Base-by-base conservation (phyloP, 2,113 vertebrate species). In the Callorhinus ursinus region DNA sequence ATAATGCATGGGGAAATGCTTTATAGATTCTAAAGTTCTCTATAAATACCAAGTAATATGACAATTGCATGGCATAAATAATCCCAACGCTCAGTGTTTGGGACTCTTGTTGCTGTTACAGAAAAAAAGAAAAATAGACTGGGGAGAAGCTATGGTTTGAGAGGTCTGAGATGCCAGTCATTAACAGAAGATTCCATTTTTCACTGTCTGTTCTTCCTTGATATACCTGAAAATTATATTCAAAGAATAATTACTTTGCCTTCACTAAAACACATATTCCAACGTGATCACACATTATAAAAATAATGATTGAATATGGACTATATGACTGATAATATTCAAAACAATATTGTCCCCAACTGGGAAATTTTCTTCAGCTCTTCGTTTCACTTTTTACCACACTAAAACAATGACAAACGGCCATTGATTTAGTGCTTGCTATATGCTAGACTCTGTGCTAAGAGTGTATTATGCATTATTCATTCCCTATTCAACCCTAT, bases 361-460 rank as follows among this genome's bases (percentile, higher is more conserved):
- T 83, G 24, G 46, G 46, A 61, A 88, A 33, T 90, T 82, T 85
- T 91, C 16, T 82, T 15, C 12, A 65, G 53, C 4, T 67, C 28
- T 96, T 86, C 21, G 4, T 91, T 93, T 81, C 7, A 69, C 69
- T 77, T 95, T 92, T 89, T 84, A 46, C 36, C 57, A 6, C 24
- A 49, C 12, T 63, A 19, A 90, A 96, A 93, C 8, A 94, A 33
- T 71, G 61, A 53, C 22, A 69, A 57, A 28, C 28, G 74, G 39
- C 74, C 33, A 92, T 93, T 95, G 39, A 95, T 81, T 97, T 95
- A 59, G 39, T 63, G 61, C 74, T 94, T 88, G 39, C 76, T 91
- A 0, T 53, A 42, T 95, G 11, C 77, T 88, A 76, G n/a, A 72
- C n/a, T 57, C 71, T 79, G 39, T 83, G 71, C 69, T 81, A 61